A percentile compares a stretch with the other conserved stretches of the same genome.
Conservation (phyloP, 1,140 invertebrate species). For the Heliconius nattereri region DNA sequence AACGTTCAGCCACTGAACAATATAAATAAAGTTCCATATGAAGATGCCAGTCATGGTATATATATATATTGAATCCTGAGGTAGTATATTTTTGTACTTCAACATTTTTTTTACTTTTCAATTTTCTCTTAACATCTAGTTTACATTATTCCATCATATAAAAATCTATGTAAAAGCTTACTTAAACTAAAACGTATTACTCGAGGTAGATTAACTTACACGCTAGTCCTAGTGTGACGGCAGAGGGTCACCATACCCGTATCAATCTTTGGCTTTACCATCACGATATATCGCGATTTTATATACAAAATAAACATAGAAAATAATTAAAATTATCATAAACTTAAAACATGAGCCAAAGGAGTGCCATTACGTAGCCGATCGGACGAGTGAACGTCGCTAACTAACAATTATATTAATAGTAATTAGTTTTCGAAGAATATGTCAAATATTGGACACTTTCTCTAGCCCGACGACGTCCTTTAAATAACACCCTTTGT, state of each 20-base stretch:
- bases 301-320: constrained; percentile 49
- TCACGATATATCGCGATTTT: constrained; percentile 79
- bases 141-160: constrained; percentile 76
- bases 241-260: constrained; percentile 81
- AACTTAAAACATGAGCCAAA: constrained; percentile 51
- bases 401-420: neutral
- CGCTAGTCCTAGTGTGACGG: constrained; percentile 74
- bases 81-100: constrained; percentile 81
- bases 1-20: constrained; percentile 13
- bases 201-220: constrained; percentile 81
- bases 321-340: constrained; percentile 47
- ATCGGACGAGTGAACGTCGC: constrained; percentile 48
- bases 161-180: constrained; percentile 78
- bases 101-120: constrained; percentile 71
- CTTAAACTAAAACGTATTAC: constrained; percentile 73
- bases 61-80: constrained; percentile 74
- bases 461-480: constrained; percentile 32
- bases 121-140: constrained; percentile 64
- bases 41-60: neutral
- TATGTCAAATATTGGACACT: neutral
- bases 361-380: constrained; percentile 51
- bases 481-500: constrained; percentile 4
- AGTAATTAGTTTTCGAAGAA: neutral
- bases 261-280: constrained; percentile 82
- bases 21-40: neutral